Conservation (phyloP, 2,888 invertebrate species). For the Noctua comes region DNA sequence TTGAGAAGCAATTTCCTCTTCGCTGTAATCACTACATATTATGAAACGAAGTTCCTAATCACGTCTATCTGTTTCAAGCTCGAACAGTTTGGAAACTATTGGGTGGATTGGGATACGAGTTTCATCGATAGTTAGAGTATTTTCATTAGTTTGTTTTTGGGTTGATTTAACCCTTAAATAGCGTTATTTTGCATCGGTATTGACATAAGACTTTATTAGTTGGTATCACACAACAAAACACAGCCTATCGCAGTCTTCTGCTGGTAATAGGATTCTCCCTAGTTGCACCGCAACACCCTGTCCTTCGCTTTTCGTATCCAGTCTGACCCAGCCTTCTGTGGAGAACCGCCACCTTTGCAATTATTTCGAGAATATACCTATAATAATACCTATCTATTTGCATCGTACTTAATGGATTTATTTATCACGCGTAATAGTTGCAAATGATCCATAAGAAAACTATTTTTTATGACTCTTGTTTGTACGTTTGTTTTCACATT, state of each 20-base stretch:
- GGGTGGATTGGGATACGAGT: conserved; percentile 27
- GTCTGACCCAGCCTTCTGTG: neutral
- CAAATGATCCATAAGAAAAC: neutral
- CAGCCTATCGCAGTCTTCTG: neutral
- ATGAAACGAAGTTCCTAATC: conserved; percentile 41
- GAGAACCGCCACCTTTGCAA: neutral
- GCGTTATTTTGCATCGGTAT: neutral
- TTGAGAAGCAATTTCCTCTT: conserved; percentile 46
- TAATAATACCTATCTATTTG: neutral
- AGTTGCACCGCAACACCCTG: neutral
- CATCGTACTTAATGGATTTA: neutral
- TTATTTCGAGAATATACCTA: too few species aligned
- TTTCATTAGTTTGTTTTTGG: conserved; percentile 1
- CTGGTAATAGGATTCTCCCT: neutral
- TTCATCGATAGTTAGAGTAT: conserved; percentile 6
- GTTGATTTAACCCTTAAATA: neutral
- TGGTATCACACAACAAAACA: neutral
- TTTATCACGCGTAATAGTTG: neutral
- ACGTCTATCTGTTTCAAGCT: conserved; percentile 38
- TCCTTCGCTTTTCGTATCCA: neutral
- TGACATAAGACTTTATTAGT: neutral
- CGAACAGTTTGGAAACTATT: conserved; percentile 28
- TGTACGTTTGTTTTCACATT: too few species aligned
- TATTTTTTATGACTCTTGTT: neutral
- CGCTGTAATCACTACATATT: conserved; percentile 43